Percentiles rank a stretch among this genome's conserved stretches.
phyloP scores from a whole-genome alignment of 2,113 vertebrate genomes.

The Dipodomys spectabilis region DNA sequence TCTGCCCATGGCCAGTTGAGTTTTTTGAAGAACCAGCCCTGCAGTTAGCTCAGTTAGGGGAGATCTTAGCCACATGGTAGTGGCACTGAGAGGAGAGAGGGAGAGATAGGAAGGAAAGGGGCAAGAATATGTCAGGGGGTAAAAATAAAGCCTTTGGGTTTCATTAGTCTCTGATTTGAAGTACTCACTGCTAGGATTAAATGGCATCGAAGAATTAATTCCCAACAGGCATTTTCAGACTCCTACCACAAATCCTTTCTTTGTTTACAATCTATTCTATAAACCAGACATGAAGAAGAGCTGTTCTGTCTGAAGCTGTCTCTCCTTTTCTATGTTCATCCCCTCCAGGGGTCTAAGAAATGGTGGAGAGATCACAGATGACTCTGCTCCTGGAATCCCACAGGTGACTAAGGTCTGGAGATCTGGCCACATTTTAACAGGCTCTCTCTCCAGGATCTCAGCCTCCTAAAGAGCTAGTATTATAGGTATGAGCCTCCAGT shows the following conservation, averaged over 20 bases:
- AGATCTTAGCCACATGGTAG: background rate
- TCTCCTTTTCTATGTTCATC: background rate
- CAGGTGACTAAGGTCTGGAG: background rate
- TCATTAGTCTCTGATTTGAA: background rate
- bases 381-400: background rate
- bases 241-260: background rate
- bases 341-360: background rate
- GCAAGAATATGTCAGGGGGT: background rate
- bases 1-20: rapidly evolving
- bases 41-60: background rate
- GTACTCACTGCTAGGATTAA: background rate
- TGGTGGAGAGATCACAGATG: background rate
- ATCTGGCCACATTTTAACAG: background rate
- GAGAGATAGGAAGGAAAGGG: rapidly evolving
- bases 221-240: background rate
- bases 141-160: background rate
- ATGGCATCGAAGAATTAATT: background rate
- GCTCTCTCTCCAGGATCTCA: too few species aligned
- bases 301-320: background rate
- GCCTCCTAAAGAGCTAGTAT: too few species aligned
- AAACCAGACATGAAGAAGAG: background rate
- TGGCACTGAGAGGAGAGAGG: too few species aligned
- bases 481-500: too few species aligned
- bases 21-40: background rate
- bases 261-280: background rate